phyloP scores from a whole-genome alignment of 92 coral and sea anemone species.

The Bergia sp. region DNA sequence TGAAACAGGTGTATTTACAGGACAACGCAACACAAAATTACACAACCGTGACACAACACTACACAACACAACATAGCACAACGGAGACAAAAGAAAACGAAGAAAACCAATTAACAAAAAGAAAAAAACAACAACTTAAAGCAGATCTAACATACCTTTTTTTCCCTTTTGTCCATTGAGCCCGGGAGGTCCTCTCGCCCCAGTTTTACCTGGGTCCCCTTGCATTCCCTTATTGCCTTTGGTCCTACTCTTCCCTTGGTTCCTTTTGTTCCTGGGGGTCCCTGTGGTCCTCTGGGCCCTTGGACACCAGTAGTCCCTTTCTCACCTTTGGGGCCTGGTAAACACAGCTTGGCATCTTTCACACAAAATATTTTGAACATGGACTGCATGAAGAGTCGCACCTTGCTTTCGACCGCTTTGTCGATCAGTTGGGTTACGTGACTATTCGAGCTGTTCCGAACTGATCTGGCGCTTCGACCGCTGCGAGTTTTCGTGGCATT shows the following conservation, averaged over 20 bases:
- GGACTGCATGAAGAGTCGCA: conserved; percentile 22
- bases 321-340: conserved; percentile 21
- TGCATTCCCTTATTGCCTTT: neutral
- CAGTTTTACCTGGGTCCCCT: conserved; percentile 3
- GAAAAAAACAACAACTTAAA: neutral
- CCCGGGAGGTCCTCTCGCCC: conserved; percentile 6
- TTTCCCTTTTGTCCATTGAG: neutral
- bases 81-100: neutral
- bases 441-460: neutral
- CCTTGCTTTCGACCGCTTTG: neutral
- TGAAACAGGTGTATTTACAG: no score
- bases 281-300: conserved; percentile 8
- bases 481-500: neutral
- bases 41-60: no score
- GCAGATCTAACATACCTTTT: neutral
- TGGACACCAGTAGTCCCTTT: neutral
- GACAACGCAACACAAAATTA: no score
- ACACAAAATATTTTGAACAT: conserved; percentile 20
- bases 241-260: neutral
- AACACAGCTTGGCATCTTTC: conserved; percentile 7
- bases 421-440: neutral
- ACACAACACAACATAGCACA: no score
- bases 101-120: neutral
- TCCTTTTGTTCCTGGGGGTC: neutral
- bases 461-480: neutral